These are phyloP conservation scores for Pipra filicauda DNA, from an alignment of 2,113 vertebrate genomes.

Conservation along the genomic window DNA sequence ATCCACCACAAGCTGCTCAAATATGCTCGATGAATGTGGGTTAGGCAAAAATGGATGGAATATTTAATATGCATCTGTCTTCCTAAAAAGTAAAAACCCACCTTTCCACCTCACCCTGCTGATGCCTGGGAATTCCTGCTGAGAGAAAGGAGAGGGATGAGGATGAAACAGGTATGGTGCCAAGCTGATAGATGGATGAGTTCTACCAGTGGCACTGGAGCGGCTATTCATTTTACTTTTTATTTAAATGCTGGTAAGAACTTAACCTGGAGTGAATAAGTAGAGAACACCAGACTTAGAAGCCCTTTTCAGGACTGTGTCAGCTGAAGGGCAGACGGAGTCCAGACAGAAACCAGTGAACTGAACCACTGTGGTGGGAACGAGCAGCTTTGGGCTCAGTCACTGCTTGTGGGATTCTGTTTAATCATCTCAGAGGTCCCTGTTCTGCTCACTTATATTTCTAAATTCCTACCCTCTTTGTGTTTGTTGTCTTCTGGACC, in stretches of 20 bases:
- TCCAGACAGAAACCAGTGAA: background rate
- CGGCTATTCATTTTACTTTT: background rate
- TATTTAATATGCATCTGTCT: background rate
- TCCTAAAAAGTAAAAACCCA: background rate
- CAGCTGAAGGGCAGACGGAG: background rate
- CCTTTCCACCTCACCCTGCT: background rate
- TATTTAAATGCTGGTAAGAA: background rate
- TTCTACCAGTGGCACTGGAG: background rate
- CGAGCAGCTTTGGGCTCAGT: background rate
- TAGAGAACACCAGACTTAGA: too few relatives aligned
- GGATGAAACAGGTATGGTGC: background rate
- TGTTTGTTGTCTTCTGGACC: background rate
- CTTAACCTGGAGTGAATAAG: background rate
- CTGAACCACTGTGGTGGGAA: background rate
- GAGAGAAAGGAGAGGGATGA: background rate
- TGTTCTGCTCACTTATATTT: background rate
- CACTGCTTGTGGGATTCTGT: background rate
- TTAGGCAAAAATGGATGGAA: background rate
- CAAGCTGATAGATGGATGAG: background rate
- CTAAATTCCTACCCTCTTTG: background rate
- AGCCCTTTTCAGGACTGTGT: background rate
- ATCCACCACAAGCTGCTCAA: background rate
- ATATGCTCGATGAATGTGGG: background rate
- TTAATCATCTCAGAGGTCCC: background rate
- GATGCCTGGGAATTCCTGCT: background rate